phyloP scores from a whole-genome alignment of 2,113 vertebrate genomes.

The Riparia riparia region DNA sequence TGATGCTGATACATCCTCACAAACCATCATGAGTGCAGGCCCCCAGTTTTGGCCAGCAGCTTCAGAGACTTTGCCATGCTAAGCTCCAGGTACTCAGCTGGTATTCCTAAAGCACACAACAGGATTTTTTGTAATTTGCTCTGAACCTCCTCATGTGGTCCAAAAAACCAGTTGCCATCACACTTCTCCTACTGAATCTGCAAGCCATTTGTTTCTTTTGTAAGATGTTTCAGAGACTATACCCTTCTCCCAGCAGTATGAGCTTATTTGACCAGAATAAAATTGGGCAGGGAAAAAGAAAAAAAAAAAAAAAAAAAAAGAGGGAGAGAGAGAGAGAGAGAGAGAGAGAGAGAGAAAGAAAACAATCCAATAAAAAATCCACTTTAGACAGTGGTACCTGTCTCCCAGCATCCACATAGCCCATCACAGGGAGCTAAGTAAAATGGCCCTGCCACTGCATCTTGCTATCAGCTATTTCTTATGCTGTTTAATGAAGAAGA shows the following conservation, averaged over 20 bases:
- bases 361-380: neutral
- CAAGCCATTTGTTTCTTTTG: neutral
- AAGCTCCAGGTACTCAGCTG: neutral
- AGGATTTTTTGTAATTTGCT: neutral
- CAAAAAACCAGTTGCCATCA: neutral
- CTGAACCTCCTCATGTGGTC: neutral
- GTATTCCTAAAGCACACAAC: neutral
- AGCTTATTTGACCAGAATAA: neutral
- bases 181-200: neutral
- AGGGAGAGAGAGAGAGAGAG: too few relatives aligned
- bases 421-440: neutral
- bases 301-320: neutral
- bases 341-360: neutral
- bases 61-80: neutral
- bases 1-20: neutral
- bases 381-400: neutral
- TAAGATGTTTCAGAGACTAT: neutral
- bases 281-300: neutral
- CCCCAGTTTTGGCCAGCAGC: neutral
- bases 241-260: neutral
- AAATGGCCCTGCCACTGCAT: neutral
- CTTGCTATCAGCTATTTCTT: neutral
- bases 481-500: neutral
- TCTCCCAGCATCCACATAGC: neutral
- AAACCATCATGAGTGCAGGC: rapidly evolving